phyloP scores from a whole-genome alignment of 2,888 invertebrate genomes.

The Phaedon cochleariae region DNA sequence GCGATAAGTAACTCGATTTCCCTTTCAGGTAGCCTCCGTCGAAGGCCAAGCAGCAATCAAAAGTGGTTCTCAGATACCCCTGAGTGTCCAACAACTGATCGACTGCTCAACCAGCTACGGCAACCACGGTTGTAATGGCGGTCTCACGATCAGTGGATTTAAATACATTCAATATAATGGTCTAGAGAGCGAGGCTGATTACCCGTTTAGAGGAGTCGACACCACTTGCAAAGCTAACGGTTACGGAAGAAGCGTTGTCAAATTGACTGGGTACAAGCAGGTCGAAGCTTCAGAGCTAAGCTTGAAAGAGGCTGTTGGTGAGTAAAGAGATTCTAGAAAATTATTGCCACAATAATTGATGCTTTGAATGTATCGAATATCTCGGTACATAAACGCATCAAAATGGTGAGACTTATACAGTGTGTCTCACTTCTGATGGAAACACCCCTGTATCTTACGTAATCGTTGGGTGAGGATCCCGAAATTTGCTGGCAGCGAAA shows the following conservation, averaged over 20 bases:
- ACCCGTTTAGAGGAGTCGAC: conserved; percentile 70
- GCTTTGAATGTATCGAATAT: too few species aligned
- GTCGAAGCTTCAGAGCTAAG: background rate
- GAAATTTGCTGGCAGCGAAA: too few species aligned
- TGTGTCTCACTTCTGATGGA: too few species aligned
- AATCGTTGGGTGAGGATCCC: too few species aligned
- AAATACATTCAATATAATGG: conserved; percentile 81
- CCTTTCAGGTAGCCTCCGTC: conserved; percentile 72
- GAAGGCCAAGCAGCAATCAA: conserved; percentile 89
- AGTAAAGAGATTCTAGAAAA: too few species aligned
- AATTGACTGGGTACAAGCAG: background rate
- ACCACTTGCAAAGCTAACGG: conserved; percentile 21
- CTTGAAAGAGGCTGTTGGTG: conserved; percentile 26
- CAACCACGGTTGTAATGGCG: conserved; percentile 87
- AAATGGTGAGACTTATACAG: too few species aligned
- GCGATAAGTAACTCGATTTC: background rate
- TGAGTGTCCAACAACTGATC: conserved; percentile 85
- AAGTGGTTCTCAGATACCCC: conserved; percentile 77
- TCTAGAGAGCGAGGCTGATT: conserved; percentile 82
- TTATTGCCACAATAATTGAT: too few species aligned
- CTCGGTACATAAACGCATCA: too few species aligned
- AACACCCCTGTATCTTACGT: too few species aligned
- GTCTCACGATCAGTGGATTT: conserved; percentile 79
- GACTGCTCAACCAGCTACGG: conserved; percentile 76
- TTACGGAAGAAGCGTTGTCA: background rate